Evolutionary conservation across 2,797 vertebrate species (phyloP), one percentile per base, ranked within the genome.

Genomic region (Periophthalmus magnuspinnatus): DNA sequence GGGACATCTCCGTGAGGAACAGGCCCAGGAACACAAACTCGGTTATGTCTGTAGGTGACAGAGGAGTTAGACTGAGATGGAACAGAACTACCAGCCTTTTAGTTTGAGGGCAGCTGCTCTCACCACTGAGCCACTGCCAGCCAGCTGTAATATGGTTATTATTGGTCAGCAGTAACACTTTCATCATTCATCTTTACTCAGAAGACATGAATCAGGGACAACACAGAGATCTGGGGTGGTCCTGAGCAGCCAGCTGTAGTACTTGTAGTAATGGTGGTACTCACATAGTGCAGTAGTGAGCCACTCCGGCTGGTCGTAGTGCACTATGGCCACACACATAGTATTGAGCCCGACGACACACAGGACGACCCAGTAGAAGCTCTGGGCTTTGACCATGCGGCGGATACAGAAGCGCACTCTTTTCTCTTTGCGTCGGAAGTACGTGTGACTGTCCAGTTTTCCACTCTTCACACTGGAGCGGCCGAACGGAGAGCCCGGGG

Each of bases 21-120:
- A 99, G 92, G 67, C 96, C 96, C 88, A 99, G 93, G 83, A 99
- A 99, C 62, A 99, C 96, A 91, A 99, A 96, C 90, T 99, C 97
- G 0, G 97, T 93, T 0, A 81, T 74, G 77, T 91, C 90, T 91
- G 86, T 60, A 11, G 2, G 22, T 11, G 47, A 65, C 3, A 21
- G 33, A 62, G 9, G 36, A 61, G 13, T 36, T 7, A 36, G 57
- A 13, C 36, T 38, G 36, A 38, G 36, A 8, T 10, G 36, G 7
- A 9, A 36, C 28, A 28, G 28, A 28, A 28, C 28, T 28, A 28
- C 36, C 47, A 48, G 47, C 16, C 45, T 48, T 38, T 38, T 38
- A 36, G 6, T 38, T 38, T 8, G 36, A 38, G 36, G 36, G 36
- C 2, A 36, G 8, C 5, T 6, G 34, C 3, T 36, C 6, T 36